Base-by-base conservation (phyloP, 2,888 invertebrate species). In the Scelioninae gen. 1 region DNA sequence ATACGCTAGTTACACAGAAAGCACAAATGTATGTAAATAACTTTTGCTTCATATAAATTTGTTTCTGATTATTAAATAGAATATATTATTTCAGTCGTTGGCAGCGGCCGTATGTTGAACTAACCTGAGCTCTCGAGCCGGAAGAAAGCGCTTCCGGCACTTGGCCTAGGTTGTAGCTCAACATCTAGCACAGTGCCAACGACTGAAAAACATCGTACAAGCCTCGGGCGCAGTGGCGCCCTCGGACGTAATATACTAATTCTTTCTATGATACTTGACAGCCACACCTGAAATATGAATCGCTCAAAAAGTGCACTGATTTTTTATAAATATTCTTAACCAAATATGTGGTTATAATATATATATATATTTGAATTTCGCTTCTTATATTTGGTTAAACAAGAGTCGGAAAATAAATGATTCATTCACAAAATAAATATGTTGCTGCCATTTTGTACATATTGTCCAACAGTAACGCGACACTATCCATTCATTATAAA, bases 401-500 rank as follows among this genome's bases (percentile, higher is more conserved):
- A n/a, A 62, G 9, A 72, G 11, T 76, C 51, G 16, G 43, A 71
- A 72, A 79, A 71, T 65, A 72, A 65, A 8, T 34, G 7, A 60
- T 68, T 34, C 23, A 2, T 66, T 51, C 32, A 38, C 34, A 62
- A 66, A 78, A 63, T 49, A 15, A 78, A 71, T 15, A 6, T 40
- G 15, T 6, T 45, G n/a, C 29, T 32, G 8, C 15, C 16, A 68
- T 55, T 56, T 75, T 56, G 43, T 66, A 72, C 15, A 69, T 81
- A 81, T 69, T 69, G 63, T 81, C 75, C 69, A 81, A 63, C 56
- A 69, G 62, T 68, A 80, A 80, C 47, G 31, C 6, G 51, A 45
- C 15, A 55, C 23, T 55, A 55, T 16, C 4, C 7, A 43, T 60
- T 38, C n/a, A 32, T 62, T 60, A 62, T 40, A 66, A 68, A 68